phyloP scores from a whole-genome alignment of 1,140 invertebrate genomes.

The Drosophila paulistorum region DNA sequence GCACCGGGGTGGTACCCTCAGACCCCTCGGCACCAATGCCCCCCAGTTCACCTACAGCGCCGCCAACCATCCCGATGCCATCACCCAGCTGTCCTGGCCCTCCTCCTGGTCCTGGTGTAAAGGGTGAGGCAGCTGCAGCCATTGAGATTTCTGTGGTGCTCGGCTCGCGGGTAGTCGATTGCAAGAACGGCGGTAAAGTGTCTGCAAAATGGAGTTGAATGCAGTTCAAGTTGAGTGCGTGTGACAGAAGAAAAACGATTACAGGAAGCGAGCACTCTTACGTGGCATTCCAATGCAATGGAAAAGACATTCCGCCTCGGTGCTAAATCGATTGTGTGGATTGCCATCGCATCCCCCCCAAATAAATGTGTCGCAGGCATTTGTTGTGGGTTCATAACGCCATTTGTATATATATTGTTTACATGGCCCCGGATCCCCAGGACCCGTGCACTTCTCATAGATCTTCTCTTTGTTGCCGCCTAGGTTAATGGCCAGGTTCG shows the following conservation, averaged over 20 bases:
- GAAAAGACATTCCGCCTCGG: slow-evolving; percentile 88
- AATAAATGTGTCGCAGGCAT: slow-evolving; percentile 88
- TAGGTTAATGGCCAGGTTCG: slow-evolving; percentile 41
- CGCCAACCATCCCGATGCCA: slow-evolving; percentile 31
- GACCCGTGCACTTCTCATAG: slow-evolving; percentile 78
- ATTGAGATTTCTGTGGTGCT: slow-evolving; percentile 83
- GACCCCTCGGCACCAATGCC: slow-evolving; percentile 45
- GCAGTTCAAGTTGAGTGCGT: slow-evolving; percentile 23
- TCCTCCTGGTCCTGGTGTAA: slow-evolving; percentile 64
- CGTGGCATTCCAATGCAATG: slow-evolving; percentile 86
- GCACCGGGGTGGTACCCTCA: slow-evolving; percentile 84
- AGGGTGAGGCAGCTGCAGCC: slow-evolving; percentile 72
- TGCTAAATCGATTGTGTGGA: slow-evolving; percentile 89
- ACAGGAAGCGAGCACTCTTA: slow-evolving; percentile 62
- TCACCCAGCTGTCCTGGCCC: slow-evolving; percentile 51
- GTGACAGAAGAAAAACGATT: not conserved
- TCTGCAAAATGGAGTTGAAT: slow-evolving; percentile 53
- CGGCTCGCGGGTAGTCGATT: slow-evolving; percentile 84
- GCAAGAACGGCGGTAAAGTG: slow-evolving; percentile 83
- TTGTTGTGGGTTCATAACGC: slow-evolving; percentile 88
- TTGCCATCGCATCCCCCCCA: slow-evolving; percentile 92
- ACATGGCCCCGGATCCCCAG: slow-evolving; percentile 86
- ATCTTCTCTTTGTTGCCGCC: slow-evolving; percentile 64
- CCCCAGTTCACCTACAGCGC: slow-evolving; percentile 35
- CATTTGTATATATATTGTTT: slow-evolving; percentile 88